Evolutionary conservation across 2,888 invertebrate species (phyloP), one percentile per base, ranked within the genome.

Genomic region (Scaptomyza parva): DNA sequence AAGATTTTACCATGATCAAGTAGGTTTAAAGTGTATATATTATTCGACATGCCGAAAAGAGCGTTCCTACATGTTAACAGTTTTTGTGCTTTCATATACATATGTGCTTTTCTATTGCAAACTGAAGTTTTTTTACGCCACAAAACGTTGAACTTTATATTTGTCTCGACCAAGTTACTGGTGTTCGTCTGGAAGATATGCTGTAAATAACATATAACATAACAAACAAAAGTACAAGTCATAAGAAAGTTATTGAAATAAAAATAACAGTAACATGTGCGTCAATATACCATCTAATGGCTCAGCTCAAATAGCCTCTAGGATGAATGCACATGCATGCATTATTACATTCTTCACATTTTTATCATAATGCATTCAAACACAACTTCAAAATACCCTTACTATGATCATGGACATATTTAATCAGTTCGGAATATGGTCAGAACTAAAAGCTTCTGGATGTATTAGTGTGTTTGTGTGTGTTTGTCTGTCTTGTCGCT

Each of bases 41-140:
- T n/a, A n/a, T n/a, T n/a, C n/a, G n/a, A n/a, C n/a, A n/a, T n/a
- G n/a, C n/a, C n/a, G n/a, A n/a, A n/a, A n/a, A n/a, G n/a, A n/a
- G n/a, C n/a, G n/a, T n/a, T n/a, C n/a, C n/a, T n/a, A n/a, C n/a
- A n/a, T n/a, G n/a, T n/a, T n/a, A n/a, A n/a, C n/a, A n/a, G n/a
- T n/a, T n/a, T n/a, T n/a, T n/a, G n/a, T n/a, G n/a, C n/a, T n/a
- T n/a, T n/a, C n/a, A 47, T 52, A 50, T 63, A 40, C 50, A 50
- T 58, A 39, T 58, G 54, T 47, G 50, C 17, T 39, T 44, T 66
- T 24, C 33, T 45, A 72, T 70, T n/a, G n/a, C n/a, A n/a, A 72
- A 72, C 66, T 71, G 66, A 58, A 66, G 53, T 70, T 65, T 39
- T 48, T 37, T n/a, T n/a, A n/a, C n/a, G n/a, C n/a, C n/a, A n/a